Base-by-base conservation (phyloP, 2,113 vertebrate species). In the Cinclus mexicanus region DNA sequence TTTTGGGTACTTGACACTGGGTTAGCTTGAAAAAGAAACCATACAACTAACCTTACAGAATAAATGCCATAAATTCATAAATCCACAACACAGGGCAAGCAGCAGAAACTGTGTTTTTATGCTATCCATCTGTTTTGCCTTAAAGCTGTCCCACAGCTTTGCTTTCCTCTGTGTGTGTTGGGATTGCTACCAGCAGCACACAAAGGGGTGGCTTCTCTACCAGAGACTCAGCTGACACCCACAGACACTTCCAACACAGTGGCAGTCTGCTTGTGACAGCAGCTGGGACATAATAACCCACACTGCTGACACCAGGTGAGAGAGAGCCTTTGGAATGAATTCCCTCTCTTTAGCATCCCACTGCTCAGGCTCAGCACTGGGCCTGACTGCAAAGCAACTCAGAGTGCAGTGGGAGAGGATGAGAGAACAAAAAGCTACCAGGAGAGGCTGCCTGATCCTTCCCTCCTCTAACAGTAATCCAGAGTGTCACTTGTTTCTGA, bases 401-500 rank as follows among this genome's bases (percentile, higher is more conserved):
- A 9, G 35, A 55, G 75, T 16, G 37, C 46, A 60, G 46, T 12
- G 28, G 26, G 61, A 69, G 50, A 39, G 69, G 61, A 67, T 24
- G 55, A 57, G 52, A 59, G 44, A 65, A 68, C 60, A 52, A 89
- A 93, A 94, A 42, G 37, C 19, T 39, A 71, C 24, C 64, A 24
- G 60, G 44, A 78, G 39, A 84, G 11, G 33, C 42, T 57, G 78
- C 59, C 56, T 83, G 90, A 16, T 93, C 83, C 42, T 35, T 46
- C 63, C 70, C 55, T 60, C 60, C 55, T 49, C 52, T 56, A 10
- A 69, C 88, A 83, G 63, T 93, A 93, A 94, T 90, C 63, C 12
- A 28, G 59, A 52, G 28, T 83, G 90, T 76, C 82, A 92, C 69
- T 94, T 96, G 71, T 39, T 94, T 71, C 94, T 74, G 83, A 80